Conservation (phyloP, 1,140 invertebrate genomes). For the Aphaenogaster rudis region DNA sequence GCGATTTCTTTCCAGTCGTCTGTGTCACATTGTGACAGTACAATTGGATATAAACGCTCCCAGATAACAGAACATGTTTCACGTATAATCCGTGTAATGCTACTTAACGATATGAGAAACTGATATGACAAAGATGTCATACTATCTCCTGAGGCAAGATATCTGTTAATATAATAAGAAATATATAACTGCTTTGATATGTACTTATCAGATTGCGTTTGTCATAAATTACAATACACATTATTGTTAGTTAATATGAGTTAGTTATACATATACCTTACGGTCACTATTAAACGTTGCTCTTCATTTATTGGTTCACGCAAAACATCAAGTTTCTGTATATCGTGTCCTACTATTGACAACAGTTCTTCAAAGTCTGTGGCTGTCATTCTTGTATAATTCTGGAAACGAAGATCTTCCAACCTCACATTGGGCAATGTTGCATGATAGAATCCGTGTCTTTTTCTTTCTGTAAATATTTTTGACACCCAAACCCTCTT, state of each 20-base stretch:
- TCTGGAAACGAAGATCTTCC: not conserved
- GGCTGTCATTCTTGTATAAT: not conserved
- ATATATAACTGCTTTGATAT: not conserved
- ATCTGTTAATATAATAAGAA: not conserved
- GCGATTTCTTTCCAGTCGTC: not conserved
- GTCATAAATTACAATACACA: too few species aligned
- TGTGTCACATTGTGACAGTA: not conserved
- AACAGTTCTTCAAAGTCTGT: constrained; percentile 19
- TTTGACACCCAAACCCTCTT: too few species aligned
- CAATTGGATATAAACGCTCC: not conserved
- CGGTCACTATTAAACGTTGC: constrained; percentile 8
- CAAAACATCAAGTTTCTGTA: not conserved
- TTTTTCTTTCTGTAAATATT: too few species aligned
- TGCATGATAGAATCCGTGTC: too few species aligned
- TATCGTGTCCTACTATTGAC: not conserved
- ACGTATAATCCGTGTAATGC: not conserved
- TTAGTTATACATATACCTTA: not conserved
- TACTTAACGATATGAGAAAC: not conserved
- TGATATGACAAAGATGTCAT: constrained; percentile 16
- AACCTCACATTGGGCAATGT: too few species aligned
- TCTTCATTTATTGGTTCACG: constrained; percentile 5
- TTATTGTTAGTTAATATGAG: not conserved
- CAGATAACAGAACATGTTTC: not conserved
- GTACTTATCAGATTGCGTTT: too few species aligned
- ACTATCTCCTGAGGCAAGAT: not conserved